Percentiles rank a stretch among this genome's conserved stretches.
phyloP scores from a whole-genome alignment of 2,888 invertebrate species.

The Leucophora obtusa region DNA sequence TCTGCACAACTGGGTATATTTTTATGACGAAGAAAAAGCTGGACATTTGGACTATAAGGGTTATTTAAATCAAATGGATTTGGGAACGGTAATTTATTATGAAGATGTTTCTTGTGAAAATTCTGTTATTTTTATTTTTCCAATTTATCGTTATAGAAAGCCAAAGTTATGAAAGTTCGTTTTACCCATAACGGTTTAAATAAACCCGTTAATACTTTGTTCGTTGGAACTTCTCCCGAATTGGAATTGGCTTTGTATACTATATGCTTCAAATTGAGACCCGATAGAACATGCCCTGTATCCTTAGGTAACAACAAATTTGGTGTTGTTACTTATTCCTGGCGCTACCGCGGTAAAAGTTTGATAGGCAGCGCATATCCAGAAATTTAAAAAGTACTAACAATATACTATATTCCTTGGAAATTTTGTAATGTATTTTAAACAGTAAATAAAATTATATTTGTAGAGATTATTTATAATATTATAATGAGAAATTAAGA shows the following conservation, averaged over 20 bases:
- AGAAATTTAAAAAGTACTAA: conserved; percentile 81
- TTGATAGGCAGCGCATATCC: conserved; percentile 90
- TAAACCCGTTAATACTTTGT: conserved; percentile 88
- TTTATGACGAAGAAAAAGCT: conserved; percentile 86
- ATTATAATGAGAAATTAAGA: no score
- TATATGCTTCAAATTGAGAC: conserved; percentile 88
- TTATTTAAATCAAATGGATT: conserved; percentile 85
- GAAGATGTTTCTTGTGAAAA: background rate
- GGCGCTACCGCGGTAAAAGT: conserved; percentile 87
- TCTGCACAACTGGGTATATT: conserved; percentile 95
- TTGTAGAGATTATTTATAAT: no score
- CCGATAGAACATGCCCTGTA: conserved; percentile 86
- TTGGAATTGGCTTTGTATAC: conserved; percentile 94
- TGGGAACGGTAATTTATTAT: conserved; percentile 83
- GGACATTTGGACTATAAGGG: conserved; percentile 88
- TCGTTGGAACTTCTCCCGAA: conserved; percentile 93
- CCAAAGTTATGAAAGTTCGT: conserved; percentile 85
- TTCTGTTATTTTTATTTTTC: background rate
- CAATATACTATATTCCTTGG: background rate
- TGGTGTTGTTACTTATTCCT: conserved; percentile 86
- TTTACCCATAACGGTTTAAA: conserved; percentile 85
- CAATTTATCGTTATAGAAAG: conserved; percentile 82
- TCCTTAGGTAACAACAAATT: conserved; percentile 85
- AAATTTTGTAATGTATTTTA: background rate
- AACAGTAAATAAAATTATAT: background rate